Base-by-base conservation (phyloP, 2,888 invertebrate species). In the Lycocerus yunnanus region DNA sequence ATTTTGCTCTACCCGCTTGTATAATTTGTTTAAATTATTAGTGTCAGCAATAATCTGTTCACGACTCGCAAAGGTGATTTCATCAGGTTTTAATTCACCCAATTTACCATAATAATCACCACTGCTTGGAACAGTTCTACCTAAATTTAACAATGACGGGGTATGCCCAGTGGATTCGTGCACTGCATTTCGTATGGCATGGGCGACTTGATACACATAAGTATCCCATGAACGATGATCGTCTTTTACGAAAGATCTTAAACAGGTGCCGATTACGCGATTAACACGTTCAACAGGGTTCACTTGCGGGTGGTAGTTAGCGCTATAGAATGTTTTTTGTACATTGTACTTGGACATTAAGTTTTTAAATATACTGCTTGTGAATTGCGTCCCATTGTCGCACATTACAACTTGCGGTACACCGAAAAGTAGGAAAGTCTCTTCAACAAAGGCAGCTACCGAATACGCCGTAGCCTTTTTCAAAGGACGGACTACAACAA, bases 151-250 rank as follows among this genome's bases (percentile, higher is more conserved):
- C 58, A 72, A 68, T 9, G 63, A 72, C 2, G 77, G 77, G 11
- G 67, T 71, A 65, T 59, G 71, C 16, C 76, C 74, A n/a, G 78
- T 77, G 1, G 60, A 60, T 63, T 78, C 78, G 21, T 80, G 79
- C 8, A 73, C 69, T 0, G 78, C 60, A 10, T 74, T 77, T 10
- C 76, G 10, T n/a, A 79, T 43, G 15, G 77, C 77, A 16, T 58
- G 63, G 9, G 74, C 80, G 3, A 81, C 76, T 13, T 81, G 43
- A 6, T 71, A 72, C 8, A 84, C 65, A 27, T 81, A 63, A 13
- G 68, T 27, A 58, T 83, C 82, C 84, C 80, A 81, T 9, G 59
- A 15, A 5, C 67, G 67, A 60, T 80, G 78, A 58, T 78, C 65
- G 14, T 76, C 70, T 3, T 70, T 58, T 10, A 78, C n/a, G 68